These are phyloP conservation scores for Myripristis murdjan DNA, from an alignment of 2,797 vertebrate genomes.

Conservation along the genomic window DNA sequence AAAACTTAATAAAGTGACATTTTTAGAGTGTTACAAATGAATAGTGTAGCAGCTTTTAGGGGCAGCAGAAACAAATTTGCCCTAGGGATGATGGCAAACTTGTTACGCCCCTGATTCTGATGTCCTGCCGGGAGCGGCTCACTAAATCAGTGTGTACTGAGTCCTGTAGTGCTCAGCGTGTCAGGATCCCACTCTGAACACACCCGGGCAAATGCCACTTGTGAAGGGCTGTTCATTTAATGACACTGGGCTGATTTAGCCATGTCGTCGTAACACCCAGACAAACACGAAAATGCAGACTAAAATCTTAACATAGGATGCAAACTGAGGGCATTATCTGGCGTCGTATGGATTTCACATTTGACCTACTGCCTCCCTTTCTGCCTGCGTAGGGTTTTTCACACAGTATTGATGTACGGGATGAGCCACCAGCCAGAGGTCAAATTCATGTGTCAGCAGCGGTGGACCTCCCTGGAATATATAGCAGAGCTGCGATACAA, in stretches of 20 bases:
- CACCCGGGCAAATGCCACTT: not conserved
- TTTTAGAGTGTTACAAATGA: no score
- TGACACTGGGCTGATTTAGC: conserved; percentile 14
- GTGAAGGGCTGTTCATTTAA: conserved; percentile 27
- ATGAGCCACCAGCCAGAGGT: conserved; percentile 18
- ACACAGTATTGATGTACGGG: not conserved
- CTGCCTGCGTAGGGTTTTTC: not conserved
- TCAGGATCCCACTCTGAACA: no score
- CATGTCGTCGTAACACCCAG: conserved; percentile 1
- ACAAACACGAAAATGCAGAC: not conserved
- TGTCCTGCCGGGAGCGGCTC: no score
- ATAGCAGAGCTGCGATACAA: conserved; percentile 8
- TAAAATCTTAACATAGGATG: conserved; percentile 14
- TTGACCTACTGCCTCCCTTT: not conserved
- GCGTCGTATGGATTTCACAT: conserved; percentile 3
- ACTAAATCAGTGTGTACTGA: no score
- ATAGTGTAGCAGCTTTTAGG: no score
- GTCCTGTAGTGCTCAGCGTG: no score
- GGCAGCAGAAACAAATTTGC: no score
- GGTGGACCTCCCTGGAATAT: not conserved
- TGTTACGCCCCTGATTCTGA: no score
- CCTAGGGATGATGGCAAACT: no score
- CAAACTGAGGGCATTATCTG: conserved; percentile 9
- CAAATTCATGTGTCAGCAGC: not conserved
- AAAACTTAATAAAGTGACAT: no score